Percentiles rank a stretch among this genome's conserved stretches.
Evolutionary conservation across 2,888 invertebrate genomes (phyloP).

Genomic region (Lepidocyrtinus sp.): DNA sequence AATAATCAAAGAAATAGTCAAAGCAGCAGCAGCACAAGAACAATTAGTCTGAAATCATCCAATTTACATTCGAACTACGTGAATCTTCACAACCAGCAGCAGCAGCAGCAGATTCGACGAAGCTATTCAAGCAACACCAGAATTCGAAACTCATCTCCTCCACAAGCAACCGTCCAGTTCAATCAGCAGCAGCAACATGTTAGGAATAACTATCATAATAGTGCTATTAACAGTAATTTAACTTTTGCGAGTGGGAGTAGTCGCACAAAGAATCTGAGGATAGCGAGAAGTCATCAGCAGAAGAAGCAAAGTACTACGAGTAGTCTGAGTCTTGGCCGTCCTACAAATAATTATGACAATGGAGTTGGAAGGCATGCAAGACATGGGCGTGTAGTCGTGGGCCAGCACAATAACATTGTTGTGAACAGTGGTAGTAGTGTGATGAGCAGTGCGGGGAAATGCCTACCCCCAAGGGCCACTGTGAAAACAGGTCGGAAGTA

Average conservation of each 20-base stretch:
- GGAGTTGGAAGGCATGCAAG: slow-evolving; percentile 47
- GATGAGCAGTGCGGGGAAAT: slow-evolving; percentile 48
- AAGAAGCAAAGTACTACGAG: slow-evolving; percentile 28
- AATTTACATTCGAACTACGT: slow-evolving; percentile 61
- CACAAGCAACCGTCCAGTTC: slow-evolving; percentile 57
- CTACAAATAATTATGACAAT: slow-evolving; percentile 47
- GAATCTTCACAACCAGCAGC: slow-evolving; percentile 51
- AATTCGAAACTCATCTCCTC: not conserved
- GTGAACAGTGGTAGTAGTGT: slow-evolving; percentile 46
- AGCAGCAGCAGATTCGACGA: slow-evolving; percentile 19
- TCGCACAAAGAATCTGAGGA: slow-evolving; percentile 42
- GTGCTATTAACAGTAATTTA: slow-evolving; percentile 39
- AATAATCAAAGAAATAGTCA: slow-evolving; percentile 50
- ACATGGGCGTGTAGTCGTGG: slow-evolving; percentile 52
- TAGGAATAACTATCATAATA: slow-evolving; percentile 40
- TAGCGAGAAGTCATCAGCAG: slow-evolving; percentile 44
- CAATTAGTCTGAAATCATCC: slow-evolving; percentile 60
- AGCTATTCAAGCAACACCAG: slow-evolving; percentile 2
- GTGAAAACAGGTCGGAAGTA: slow-evolving; percentile 70
- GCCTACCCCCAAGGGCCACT: slow-evolving; percentile 68
- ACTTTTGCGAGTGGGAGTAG: slow-evolving; percentile 44
- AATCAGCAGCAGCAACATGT: slow-evolving; percentile 52
- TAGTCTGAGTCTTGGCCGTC: slow-evolving; percentile 14
- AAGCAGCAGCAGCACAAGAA: slow-evolving; percentile 39
- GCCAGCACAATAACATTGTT: slow-evolving; percentile 45